phyloP scores from a whole-genome alignment of 1,140 invertebrate genomes.

The Drosophila saltans region DNA sequence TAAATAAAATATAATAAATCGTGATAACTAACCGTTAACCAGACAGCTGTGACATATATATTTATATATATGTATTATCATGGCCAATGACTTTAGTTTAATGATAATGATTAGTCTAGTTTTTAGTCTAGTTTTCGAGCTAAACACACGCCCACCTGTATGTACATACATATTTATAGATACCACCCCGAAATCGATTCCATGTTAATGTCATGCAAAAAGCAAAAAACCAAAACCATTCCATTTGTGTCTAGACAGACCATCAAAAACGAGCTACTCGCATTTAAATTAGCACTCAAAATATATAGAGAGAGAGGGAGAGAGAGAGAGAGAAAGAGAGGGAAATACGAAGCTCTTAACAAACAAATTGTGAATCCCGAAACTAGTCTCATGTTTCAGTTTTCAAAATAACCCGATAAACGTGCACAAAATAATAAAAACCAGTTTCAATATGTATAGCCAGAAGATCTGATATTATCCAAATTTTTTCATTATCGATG shows the following conservation, averaged over 20 bases:
- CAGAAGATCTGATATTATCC: constrained; percentile 4
- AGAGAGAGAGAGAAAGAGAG: neutral
- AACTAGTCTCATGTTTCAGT: constrained; percentile 48
- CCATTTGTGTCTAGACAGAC: constrained; percentile 49
- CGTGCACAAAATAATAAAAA: constrained; percentile 50
- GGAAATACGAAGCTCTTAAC: too few relatives aligned
- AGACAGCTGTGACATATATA: constrained; percentile 5
- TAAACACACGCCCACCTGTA: constrained; percentile 48
- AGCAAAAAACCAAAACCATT: constrained; percentile 6
- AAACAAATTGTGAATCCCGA: constrained; percentile 16
- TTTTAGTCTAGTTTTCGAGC: constrained; percentile 44
- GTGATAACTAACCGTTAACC: neutral
- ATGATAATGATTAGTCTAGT: constrained; percentile 6
- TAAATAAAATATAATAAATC: neutral
- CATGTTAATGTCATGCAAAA: constrained; percentile 61
- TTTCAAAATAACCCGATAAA: constrained; percentile 62
- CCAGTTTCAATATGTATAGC: constrained; percentile 34
- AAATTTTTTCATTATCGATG: neutral
- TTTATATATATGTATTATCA: constrained; percentile 19
- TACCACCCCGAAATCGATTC: constrained; percentile 25
- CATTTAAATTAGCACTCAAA: constrained; percentile 56
- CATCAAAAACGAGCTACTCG: constrained; percentile 34
- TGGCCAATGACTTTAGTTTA: constrained; percentile 18
- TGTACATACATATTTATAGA: constrained; percentile 24
- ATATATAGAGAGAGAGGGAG: neutral